phyloP scores from a whole-genome alignment of 2,797 vertebrate species.

The Centroberyx gerrardi region DNA sequence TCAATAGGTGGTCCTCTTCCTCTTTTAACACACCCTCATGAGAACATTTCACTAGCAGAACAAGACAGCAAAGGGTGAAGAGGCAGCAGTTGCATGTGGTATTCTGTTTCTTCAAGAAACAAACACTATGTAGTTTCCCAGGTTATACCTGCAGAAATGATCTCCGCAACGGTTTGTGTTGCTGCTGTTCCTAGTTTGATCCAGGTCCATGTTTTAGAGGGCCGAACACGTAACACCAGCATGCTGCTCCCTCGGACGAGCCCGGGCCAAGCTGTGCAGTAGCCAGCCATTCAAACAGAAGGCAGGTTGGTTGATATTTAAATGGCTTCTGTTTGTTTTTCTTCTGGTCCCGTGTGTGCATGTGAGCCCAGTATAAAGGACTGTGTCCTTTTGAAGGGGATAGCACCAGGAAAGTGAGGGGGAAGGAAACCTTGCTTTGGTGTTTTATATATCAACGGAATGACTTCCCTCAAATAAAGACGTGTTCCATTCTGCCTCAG shows the following conservation, averaged over 20 bases:
- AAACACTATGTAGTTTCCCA: conserved; percentile 17
- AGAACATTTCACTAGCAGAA: conserved; percentile 59
- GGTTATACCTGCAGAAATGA: conserved; percentile 13
- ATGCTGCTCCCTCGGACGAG: conserved; percentile 1
- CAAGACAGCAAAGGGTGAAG: conserved; percentile 49
- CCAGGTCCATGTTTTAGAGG: conserved; percentile 15
- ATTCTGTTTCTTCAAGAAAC: conserved; percentile 5
- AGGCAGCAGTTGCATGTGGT: neutral
- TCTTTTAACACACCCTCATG: conserved; percentile 68
- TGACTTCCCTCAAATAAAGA: conserved; percentile 88
- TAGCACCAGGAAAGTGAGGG: conserved; percentile 82
- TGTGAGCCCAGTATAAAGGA: conserved; percentile 83
- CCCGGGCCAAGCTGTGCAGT: conserved; percentile 43
- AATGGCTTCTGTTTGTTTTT: conserved; percentile 84
- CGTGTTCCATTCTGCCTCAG: conserved; percentile 76
- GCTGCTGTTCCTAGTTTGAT: conserved; percentile 22
- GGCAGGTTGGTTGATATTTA: conserved; percentile 82
- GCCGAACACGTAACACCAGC: conserved; percentile 28
- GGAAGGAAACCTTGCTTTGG: conserved; percentile 87
- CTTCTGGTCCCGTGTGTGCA: conserved; percentile 80
- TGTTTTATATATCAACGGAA: conserved; percentile 88
- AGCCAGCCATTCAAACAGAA: conserved; percentile 75
- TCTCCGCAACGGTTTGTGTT: conserved; percentile 13
- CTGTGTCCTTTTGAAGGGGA: conserved; percentile 81
- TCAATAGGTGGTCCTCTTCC: conserved; percentile 83